Conservation (phyloP, 2,113 vertebrate genomes). For the Mionectes macconnelli region DNA sequence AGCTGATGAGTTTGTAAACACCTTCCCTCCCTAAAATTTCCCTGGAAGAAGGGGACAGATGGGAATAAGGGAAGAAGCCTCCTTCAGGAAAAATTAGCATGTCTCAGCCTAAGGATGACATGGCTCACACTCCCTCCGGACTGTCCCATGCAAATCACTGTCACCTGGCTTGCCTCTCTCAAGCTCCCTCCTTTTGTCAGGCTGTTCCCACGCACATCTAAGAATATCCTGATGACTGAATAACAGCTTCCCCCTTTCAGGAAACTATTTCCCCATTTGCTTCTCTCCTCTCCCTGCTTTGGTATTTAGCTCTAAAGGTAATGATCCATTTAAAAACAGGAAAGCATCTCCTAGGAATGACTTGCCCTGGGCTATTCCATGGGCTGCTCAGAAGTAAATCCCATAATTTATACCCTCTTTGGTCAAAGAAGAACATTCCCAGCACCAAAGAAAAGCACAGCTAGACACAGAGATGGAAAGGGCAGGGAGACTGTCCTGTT, state of each 20-base stretch:
- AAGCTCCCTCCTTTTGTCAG: conserved; percentile 24
- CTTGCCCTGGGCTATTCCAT: not conserved
- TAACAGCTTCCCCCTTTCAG: conserved; percentile 21
- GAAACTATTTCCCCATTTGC: conserved; percentile 16
- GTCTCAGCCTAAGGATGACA: not conserved
- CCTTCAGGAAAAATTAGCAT: not conserved
- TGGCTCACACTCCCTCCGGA: not conserved
- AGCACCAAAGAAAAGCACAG: not conserved
- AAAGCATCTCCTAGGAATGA: not conserved
- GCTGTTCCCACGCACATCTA: conserved; percentile 32
- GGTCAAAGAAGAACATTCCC: not conserved
- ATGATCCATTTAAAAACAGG: not conserved
- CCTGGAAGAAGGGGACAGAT: not conserved
- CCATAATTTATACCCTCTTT: not conserved
- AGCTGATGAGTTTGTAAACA: not conserved
- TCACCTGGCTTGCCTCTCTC: conserved; percentile 4
- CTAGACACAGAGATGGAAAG: not conserved
- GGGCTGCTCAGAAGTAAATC: conserved; percentile 10
- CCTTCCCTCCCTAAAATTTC: not conserved
- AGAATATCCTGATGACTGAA: conserved; percentile 41
- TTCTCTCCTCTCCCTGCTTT: not conserved
- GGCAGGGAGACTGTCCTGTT: not conserved
- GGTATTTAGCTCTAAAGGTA: not conserved
- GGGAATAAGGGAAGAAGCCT: not conserved
- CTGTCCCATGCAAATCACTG: not conserved